Evolutionary conservation across 2,797 vertebrate species (phyloP).

Genomic region (Intellagama lesueurii): DNA sequence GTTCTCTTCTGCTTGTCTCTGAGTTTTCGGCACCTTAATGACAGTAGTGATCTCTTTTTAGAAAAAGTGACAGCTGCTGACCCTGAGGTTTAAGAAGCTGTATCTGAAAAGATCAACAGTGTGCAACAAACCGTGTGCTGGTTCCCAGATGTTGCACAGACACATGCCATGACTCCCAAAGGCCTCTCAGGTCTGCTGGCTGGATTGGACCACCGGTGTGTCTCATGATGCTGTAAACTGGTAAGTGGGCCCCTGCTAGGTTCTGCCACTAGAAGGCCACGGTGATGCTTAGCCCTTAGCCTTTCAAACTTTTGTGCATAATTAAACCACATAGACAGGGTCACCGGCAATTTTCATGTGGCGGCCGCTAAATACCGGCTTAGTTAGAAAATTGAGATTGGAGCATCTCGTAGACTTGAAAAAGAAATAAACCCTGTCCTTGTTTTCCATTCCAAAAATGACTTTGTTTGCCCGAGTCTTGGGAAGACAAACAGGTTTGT

Average conservation of each 20-base stretch:
- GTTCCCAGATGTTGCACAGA: too few species aligned
- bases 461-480: constrained; percentile 27
- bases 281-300: background rate
- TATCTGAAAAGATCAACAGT: too few species aligned
- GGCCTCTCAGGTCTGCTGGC: too few species aligned
- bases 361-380: too few species aligned
- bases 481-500: constrained; percentile 36
- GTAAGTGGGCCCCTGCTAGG: background rate
- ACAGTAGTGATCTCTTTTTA: too few species aligned
- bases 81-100: too few species aligned
- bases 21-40: too few species aligned
- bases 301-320: background rate
- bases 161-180: too few species aligned
- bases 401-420: background rate
- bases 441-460: constrained; percentile 11
- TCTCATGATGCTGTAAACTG: background rate
- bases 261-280: background rate
- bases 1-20: too few species aligned
- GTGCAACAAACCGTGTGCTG: too few species aligned
- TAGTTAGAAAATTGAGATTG: background rate
- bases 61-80: too few species aligned
- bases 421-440: constrained; percentile 36
- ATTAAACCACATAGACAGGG: background rate
- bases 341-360: background rate
- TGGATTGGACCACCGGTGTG: background rate